phyloP scores from a whole-genome alignment of 2,797 vertebrate genomes.

The Parambassis ranga region DNA sequence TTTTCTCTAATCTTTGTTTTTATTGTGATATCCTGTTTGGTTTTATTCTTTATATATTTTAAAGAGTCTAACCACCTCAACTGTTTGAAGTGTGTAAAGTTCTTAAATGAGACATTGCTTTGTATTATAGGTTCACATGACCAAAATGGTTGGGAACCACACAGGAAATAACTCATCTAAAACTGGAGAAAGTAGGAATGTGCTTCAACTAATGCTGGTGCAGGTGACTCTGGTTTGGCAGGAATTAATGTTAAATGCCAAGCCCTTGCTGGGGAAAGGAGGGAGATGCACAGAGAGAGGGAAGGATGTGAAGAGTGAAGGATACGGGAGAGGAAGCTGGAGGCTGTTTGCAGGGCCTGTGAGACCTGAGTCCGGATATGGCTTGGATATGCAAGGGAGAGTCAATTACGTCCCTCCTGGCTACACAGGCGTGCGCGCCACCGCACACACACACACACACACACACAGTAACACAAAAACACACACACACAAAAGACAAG shows the following conservation, averaged over 20 bases:
- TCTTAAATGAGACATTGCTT: background rate
- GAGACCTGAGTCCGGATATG: constrained; percentile 76
- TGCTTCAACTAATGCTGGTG: background rate
- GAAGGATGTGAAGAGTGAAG: constrained; percentile 9
- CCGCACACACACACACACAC: background rate
- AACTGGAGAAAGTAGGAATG: background rate
- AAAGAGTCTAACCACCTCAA: background rate
- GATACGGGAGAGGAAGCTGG: constrained; percentile 42
- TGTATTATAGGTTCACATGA: background rate
- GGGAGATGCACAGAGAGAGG: background rate
- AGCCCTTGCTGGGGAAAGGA: background rate
- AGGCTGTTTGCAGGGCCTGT: constrained; percentile 65
- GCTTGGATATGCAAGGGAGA: constrained; percentile 70
- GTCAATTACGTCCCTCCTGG: constrained; percentile 70
- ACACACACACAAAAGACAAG: constrained; percentile 24
- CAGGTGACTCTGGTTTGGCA: background rate
- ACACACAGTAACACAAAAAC: background rate
- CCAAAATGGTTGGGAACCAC: background rate
- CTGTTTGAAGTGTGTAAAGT: background rate
- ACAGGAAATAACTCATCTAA: background rate
- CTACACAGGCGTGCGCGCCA: constrained; percentile 5
- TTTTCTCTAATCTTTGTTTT: background rate
- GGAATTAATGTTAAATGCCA: background rate
- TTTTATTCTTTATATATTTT: background rate
- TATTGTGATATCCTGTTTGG: background rate